phyloP scores from a whole-genome alignment of 1,140 invertebrate genomes.

The Drosophila yakuba region DNA sequence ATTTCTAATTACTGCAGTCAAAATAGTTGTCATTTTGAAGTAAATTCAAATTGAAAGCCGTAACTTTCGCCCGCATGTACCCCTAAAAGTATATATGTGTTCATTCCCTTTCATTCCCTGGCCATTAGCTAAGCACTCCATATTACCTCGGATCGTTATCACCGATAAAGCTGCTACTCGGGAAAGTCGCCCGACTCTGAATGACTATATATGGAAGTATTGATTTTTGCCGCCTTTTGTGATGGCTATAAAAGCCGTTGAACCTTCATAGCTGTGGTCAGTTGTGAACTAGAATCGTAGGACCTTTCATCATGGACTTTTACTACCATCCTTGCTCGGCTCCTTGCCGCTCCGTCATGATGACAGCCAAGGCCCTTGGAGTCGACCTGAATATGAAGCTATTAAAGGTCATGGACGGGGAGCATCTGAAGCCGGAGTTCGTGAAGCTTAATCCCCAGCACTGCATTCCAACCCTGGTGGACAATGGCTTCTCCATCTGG shows the following conservation, averaged over 20 bases:
- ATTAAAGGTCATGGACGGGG: constrained; percentile 87
- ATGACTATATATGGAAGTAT: constrained; percentile 42
- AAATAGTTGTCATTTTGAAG: constrained; percentile 5
- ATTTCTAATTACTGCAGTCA: not conserved
- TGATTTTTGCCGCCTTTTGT: constrained; percentile 17
- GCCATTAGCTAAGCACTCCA: constrained; percentile 27
- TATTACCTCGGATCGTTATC: constrained; percentile 12
- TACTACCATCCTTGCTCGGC: constrained; percentile 89
- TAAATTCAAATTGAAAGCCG: not conserved
- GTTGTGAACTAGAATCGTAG: constrained; percentile 5
- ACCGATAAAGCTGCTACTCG: constrained; percentile 21
- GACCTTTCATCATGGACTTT: constrained; percentile 78
- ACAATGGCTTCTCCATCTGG: constrained; percentile 87
- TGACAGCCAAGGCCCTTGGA: constrained; percentile 88
- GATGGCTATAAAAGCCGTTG: constrained; percentile 37
- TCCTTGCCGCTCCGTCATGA: constrained; percentile 88
- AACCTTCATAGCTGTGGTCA: constrained; percentile 2
- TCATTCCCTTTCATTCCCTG: constrained; percentile 12
- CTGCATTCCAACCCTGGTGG: constrained; percentile 88
- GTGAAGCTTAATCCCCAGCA: constrained; percentile 87
- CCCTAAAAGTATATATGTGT: not conserved
- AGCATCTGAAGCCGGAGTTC: constrained; percentile 89
- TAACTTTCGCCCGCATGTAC: not conserved
- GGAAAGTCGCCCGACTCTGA: constrained; percentile 11
- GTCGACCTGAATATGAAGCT: constrained; percentile 89